A percentile compares a stretch with the other conserved stretches of the same genome.
These are phyloP conservation scores for Clusia tigrina DNA, from an alignment of 2,888 invertebrate species.

Conservation along the genomic window DNA sequence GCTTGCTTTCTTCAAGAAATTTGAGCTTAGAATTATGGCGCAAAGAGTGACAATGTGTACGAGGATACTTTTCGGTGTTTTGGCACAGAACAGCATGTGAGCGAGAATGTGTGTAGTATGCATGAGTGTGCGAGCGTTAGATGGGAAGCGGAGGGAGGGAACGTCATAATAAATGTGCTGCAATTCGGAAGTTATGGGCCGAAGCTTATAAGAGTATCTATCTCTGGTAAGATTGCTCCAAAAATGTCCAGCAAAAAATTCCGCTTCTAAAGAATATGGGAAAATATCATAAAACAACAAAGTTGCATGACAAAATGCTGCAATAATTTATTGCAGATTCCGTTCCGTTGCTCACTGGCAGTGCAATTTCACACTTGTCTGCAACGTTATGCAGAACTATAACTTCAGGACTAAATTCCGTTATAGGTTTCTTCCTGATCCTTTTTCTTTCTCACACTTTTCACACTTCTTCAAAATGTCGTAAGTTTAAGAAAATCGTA, in stretches of 20 bases:
- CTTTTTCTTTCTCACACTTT: conserved; percentile 1
- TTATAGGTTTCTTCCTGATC: background rate
- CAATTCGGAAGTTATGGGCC: conserved; percentile 20
- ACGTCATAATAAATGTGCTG: conserved; percentile 19
- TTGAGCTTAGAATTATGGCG: conserved; percentile 46
- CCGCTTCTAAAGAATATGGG: too few relatives aligned
- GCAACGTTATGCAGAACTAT: conserved; percentile 2
- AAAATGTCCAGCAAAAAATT: too few relatives aligned
- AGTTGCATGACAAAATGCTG: too few relatives aligned
- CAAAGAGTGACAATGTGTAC: conserved; percentile 40
- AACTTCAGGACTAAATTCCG: conserved; percentile 13
- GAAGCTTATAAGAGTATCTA: too few relatives aligned
- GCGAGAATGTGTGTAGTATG: background rate
- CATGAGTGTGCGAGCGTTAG: background rate
- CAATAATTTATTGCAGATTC: too few relatives aligned
- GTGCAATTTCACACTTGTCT: conserved; percentile 25
- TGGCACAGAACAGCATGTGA: conserved; percentile 33
- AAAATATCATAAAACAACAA: too few relatives aligned
- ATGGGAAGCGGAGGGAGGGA: background rate
- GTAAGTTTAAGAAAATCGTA: conserved; percentile 22
- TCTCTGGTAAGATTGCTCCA: too few relatives aligned
- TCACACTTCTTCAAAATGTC: conserved; percentile 36
- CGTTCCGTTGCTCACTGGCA: too few relatives aligned
- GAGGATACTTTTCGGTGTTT: conserved; percentile 57
- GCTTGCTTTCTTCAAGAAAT: conserved; percentile 31